Evolutionary conservation across 2,113 vertebrate species (phyloP).

Genomic region (Athene noctua): DNA sequence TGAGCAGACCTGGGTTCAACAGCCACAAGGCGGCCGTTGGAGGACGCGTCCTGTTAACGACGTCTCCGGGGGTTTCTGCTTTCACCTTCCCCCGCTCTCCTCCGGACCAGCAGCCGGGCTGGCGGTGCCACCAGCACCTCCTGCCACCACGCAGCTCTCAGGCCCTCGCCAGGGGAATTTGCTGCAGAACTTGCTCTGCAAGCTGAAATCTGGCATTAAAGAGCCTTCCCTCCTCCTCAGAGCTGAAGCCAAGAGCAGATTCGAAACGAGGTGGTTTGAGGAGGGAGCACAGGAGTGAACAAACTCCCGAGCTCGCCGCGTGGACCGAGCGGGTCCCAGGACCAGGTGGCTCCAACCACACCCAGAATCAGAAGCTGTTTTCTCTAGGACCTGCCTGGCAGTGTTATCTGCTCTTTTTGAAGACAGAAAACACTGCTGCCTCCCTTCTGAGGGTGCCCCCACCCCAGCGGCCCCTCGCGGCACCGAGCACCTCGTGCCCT

Average conservation of each 20-base stretch:
- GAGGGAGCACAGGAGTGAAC: neutral
- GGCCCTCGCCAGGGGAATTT: neutral
- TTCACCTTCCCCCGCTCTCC: neutral
- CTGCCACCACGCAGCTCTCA: neutral
- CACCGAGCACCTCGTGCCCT: neutral
- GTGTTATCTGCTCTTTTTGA: neutral
- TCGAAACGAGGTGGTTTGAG: accelerated
- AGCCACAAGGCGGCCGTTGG: constrained; percentile 44
- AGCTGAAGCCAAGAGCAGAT: neutral
- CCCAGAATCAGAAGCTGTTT: neutral
- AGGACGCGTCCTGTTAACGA: constrained; percentile 78
- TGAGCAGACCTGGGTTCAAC: constrained; percentile 21
- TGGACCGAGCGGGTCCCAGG: neutral
- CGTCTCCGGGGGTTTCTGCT: constrained; percentile 72
- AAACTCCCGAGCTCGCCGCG: neutral
- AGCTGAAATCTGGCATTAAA: neutral
- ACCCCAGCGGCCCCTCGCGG: accelerated
- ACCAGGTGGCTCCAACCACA: neutral
- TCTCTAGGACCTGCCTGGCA: neutral
- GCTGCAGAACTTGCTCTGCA: neutral
- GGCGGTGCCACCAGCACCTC: neutral
- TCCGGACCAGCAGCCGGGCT: neutral
- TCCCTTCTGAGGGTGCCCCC: neutral
- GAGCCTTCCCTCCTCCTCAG: neutral
- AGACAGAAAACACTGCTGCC: neutral